Percentiles rank a stretch among this genome's conserved stretches.
Evolutionary conservation across 1,140 invertebrate genomes (phyloP).

Genomic region (Grapholita molesta): DNA sequence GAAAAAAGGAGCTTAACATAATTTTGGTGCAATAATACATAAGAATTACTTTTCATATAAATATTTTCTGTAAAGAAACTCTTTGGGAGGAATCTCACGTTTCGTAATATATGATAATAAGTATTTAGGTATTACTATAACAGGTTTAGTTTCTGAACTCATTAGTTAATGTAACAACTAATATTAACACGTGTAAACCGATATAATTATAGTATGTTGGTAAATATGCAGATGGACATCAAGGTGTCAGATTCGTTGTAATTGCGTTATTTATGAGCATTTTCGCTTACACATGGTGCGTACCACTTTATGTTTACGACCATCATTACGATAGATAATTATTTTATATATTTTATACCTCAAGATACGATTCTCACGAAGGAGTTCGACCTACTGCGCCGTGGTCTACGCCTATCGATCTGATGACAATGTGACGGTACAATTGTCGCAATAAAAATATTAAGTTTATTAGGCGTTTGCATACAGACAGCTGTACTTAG

Average conservation of each 20-base stretch:
- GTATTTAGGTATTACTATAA: too few species aligned
- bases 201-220: too few species aligned
- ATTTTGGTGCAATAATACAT: too few species aligned
- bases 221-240: too few species aligned
- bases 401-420: slow-evolving; percentile 13
- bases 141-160: too few species aligned
- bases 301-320: neutral
- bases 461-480: slow-evolving; percentile 73
- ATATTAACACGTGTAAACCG: too few species aligned
- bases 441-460: slow-evolving; percentile 55
- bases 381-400: neutral
- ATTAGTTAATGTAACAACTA: too few species aligned
- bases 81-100: too few species aligned
- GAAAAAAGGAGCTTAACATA: too few species aligned
- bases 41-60: too few species aligned
- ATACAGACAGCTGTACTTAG: slow-evolving; percentile 57
- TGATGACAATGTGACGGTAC: slow-evolving; percentile 19
- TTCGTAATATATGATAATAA: too few species aligned
- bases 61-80: too few species aligned
- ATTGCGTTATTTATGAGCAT: neutral
- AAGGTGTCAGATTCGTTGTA: neutral
- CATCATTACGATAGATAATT: neutral
- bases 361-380: neutral
- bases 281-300: neutral
- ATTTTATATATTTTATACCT: neutral